Conservation (phyloP, 1,140 invertebrate species). For the Branchinecta lindahli region DNA sequence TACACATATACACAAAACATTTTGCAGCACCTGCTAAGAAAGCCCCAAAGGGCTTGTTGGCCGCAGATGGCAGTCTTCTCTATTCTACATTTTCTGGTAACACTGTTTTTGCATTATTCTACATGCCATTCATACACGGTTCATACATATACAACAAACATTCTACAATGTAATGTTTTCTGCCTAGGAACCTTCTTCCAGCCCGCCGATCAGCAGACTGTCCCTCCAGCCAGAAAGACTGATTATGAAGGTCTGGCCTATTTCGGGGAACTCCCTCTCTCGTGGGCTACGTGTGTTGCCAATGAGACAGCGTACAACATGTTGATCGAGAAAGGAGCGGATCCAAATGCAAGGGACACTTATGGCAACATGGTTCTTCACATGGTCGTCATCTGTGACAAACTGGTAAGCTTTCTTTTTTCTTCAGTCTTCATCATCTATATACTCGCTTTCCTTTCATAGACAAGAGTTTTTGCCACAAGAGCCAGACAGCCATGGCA, state of each 20-base stretch:
- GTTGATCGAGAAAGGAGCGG: slow-evolving; percentile 70
- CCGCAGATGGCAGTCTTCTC: too few species aligned
- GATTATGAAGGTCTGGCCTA: slow-evolving; percentile 92
- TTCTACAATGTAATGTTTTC: not conserved
- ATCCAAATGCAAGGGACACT: slow-evolving; percentile 79
- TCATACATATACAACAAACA: too few species aligned
- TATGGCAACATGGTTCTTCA: slow-evolving; percentile 94
- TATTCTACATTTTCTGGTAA: too few species aligned
- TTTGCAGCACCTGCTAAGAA: too few species aligned
- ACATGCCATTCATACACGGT: too few species aligned
- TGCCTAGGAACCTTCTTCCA: slow-evolving; percentile 65
- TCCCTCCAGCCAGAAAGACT: slow-evolving; percentile 53
- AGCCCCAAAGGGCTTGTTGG: too few species aligned
- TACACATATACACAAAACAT: too few species aligned
- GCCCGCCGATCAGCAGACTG: slow-evolving; percentile 71
- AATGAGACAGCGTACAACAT: slow-evolving; percentile 97
- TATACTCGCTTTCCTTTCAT: not conserved
- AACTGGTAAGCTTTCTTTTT: slow-evolving; percentile 49
- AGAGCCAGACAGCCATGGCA: not conserved
- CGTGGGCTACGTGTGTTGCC: slow-evolving; percentile 91
- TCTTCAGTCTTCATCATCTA: not conserved
- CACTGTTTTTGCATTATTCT: too few species aligned
- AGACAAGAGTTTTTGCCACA: not conserved
- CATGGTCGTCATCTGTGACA: slow-evolving; percentile 94
- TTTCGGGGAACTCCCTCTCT: slow-evolving; percentile 84